Percentiles rank a stretch among this genome's conserved stretches.
Conservation (phyloP, 64 coral and sea anemone species). For the Trachythela sp. region DNA sequence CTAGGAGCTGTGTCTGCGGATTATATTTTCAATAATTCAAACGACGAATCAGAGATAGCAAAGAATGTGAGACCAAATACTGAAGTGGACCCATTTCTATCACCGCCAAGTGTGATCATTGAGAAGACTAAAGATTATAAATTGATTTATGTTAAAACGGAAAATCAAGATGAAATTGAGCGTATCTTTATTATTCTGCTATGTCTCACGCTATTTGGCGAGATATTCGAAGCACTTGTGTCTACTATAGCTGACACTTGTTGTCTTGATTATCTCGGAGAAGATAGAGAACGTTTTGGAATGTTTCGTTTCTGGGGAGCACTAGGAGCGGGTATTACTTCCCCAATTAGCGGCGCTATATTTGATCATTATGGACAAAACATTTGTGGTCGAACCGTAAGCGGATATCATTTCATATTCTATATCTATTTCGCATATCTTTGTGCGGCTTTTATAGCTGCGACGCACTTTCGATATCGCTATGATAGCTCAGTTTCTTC, state of each 20-base stretch:
- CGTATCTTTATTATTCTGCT: background rate
- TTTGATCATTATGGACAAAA: background rate
- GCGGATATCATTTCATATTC: background rate
- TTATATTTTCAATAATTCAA: background rate
- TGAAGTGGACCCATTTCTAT: background rate
- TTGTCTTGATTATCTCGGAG: constrained; percentile 2
- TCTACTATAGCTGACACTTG: background rate
- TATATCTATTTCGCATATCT: constrained; percentile 9
- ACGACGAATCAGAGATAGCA: background rate
- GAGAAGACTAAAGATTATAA: background rate
- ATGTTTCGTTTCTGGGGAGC: constrained; percentile 3
- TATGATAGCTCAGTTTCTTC: background rate
- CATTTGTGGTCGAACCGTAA: background rate
- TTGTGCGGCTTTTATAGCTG: background rate
- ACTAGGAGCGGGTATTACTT: background rate
- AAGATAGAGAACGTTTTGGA: constrained; percentile 9
- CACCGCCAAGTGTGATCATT: background rate
- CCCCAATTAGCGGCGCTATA: background rate
- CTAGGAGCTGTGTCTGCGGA: background rate
- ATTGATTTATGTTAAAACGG: background rate
- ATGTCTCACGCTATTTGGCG: background rate
- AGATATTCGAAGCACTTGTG: background rate
- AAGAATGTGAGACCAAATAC: background rate
- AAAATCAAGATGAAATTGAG: constrained; percentile 7
- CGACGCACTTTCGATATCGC: background rate